Conservation (phyloP, 2,113 vertebrate species). For the Xenopus laevis region DNA sequence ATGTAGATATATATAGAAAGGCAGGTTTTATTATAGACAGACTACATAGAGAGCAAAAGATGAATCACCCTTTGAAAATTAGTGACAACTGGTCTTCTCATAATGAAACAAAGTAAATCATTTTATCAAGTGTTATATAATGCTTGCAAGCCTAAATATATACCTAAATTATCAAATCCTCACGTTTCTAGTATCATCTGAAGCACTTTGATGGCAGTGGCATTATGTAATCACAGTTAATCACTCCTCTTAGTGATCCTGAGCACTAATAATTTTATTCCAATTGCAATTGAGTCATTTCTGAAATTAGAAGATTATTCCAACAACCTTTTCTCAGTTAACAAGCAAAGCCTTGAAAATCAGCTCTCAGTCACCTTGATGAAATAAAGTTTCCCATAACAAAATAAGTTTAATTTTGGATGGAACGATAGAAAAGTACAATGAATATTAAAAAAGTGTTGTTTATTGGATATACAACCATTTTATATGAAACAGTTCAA, state of each 20-base stretch:
- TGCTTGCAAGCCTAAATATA: not conserved
- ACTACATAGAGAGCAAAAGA: slow-evolving; percentile 2
- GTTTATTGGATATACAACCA: too few species aligned
- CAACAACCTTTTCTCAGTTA: too few species aligned
- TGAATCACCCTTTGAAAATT: slow-evolving; percentile 3
- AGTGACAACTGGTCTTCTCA: not conserved
- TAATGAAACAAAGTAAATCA: slow-evolving; percentile 10
- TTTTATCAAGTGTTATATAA: slow-evolving; percentile 1
- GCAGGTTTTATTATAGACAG: not conserved
- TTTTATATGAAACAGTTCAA: too few species aligned
- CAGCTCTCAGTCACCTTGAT: too few species aligned
- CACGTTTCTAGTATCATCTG: slow-evolving; percentile 2
- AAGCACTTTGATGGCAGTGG: not conserved
- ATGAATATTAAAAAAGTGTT: too few species aligned
- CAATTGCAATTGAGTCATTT: not conserved
- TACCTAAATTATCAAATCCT: slow-evolving; percentile 4
- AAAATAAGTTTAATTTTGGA: too few species aligned
- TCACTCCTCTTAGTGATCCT: slow-evolving; percentile 7
- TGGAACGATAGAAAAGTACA: too few species aligned
- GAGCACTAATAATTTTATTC: not conserved
- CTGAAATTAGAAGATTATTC: not conserved
- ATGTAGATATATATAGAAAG: not conserved
- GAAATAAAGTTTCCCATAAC: too few species aligned
- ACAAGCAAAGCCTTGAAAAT: too few species aligned
- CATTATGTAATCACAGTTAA: slow-evolving; percentile 6